phyloP scores from a whole-genome alignment of 2,888 invertebrate species.

The Netelia fuscicornis region DNA sequence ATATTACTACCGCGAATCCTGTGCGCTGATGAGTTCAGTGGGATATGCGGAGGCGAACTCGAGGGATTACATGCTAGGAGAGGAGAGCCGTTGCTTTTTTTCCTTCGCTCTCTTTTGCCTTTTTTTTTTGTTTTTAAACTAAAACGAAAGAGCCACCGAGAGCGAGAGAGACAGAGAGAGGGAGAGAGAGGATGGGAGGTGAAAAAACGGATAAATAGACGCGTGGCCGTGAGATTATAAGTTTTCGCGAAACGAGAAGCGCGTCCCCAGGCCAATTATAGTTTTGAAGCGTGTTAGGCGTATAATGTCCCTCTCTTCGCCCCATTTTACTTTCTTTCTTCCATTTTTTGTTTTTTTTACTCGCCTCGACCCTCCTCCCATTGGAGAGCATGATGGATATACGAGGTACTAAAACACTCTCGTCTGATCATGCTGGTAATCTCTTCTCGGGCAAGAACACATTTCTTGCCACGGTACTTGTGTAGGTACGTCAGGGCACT shows the following conservation, averaged over 20 bases:
- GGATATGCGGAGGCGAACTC: conserved; percentile 39
- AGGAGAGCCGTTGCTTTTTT: conserved; percentile 12
- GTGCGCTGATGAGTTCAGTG: conserved; percentile 69
- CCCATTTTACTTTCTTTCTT: neutral
- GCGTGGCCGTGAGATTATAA: conserved; percentile 43
- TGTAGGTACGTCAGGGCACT: too few relatives aligned
- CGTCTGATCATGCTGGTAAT: conserved; percentile 66
- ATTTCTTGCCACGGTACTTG: neutral
- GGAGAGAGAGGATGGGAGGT: neutral
- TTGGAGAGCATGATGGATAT: conserved; percentile 68
- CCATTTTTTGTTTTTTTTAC: neutral
- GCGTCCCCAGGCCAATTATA: conserved; percentile 46
- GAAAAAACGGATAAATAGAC: conserved; percentile 14
- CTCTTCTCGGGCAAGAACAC: conserved; percentile 32
- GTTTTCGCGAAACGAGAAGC: conserved; percentile 41
- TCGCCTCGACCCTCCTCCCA: conserved; percentile 8
- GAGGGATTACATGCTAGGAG: conserved; percentile 49
- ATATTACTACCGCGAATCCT: conserved; percentile 75
- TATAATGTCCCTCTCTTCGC: neutral
- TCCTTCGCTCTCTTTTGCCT: neutral
- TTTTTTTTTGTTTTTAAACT: conserved; percentile 6
- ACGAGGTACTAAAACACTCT: conserved; percentile 74
- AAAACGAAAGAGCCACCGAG: too few relatives aligned
- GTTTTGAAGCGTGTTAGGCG: conserved; percentile 15
- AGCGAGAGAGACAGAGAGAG: neutral